Conservation (phyloP, 2,888 invertebrate genomes). For the Rhaphigaster nebulosa region DNA sequence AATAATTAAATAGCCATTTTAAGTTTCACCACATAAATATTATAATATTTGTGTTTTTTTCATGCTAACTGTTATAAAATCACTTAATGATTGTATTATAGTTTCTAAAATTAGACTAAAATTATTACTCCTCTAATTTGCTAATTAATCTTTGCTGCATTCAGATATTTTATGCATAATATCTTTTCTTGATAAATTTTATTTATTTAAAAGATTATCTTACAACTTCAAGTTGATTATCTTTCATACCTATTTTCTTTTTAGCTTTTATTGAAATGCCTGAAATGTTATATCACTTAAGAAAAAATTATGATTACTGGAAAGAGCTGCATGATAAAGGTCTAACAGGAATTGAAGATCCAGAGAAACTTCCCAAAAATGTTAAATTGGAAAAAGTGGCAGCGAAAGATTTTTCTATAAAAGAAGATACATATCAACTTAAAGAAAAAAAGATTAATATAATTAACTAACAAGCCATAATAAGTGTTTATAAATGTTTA, state of each 20-base stretch:
- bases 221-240: constrained; percentile 14
- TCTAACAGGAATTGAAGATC: constrained; percentile 62
- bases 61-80: too few relatives aligned
- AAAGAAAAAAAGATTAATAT: constrained; percentile 38
- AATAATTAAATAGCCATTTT: too few relatives aligned
- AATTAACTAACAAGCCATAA: constrained; percentile 3
- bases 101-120: too few relatives aligned
- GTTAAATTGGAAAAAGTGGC: constrained; percentile 19
- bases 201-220: not conserved
- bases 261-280: constrained; percentile 94
- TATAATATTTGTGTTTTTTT: too few relatives aligned
- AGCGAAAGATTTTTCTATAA: constrained; percentile 29
- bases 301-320: constrained; percentile 92
- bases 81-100: too few relatives aligned
- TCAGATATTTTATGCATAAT: not conserved
- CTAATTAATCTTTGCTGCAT: not conserved
- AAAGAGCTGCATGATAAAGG: constrained; percentile 74
- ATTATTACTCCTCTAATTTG: too few relatives aligned
- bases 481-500: constrained; percentile 27
- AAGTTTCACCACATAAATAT: too few relatives aligned
- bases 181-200: not conserved
- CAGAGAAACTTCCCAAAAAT: constrained; percentile 22
- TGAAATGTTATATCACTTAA: constrained; percentile 86
- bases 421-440: constrained; percentile 37
- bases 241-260: constrained; percentile 66